These are phyloP conservation scores for Amblyjoppa fuscipennis DNA, from an alignment of 2,888 invertebrate species.

Conservation along the genomic window DNA sequence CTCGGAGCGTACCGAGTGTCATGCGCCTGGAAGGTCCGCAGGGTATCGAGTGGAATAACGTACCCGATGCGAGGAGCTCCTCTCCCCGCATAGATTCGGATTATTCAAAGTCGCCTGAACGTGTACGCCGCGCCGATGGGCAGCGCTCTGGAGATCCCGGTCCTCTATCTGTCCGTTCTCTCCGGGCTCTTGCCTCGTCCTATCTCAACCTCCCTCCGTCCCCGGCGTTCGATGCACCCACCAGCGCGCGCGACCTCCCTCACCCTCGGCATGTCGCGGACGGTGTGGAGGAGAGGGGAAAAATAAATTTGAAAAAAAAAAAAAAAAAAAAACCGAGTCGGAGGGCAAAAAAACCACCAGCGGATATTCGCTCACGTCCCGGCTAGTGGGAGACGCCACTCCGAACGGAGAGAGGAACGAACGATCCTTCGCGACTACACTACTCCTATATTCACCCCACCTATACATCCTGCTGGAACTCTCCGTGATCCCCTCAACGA, in stretches of 20 bases:
- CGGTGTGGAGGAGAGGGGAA: neutral
- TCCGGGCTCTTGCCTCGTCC: neutral
- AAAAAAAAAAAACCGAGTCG: neutral
- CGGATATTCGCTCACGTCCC: neutral
- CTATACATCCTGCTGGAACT: neutral
- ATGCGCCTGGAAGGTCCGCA: neutral
- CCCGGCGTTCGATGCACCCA: constrained; percentile 10
- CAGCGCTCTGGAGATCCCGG: neutral
- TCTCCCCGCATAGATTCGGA: neutral
- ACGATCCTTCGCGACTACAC: constrained; percentile 8
- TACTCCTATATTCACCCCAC: neutral
- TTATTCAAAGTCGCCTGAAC: constrained; percentile 24
- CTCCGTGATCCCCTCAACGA: constrained; percentile 23
- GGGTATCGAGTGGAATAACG: constrained; percentile 7
- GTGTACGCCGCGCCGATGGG: neutral
- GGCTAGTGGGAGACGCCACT: neutral
- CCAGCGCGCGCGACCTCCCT: neutral
- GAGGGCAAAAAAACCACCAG: neutral
- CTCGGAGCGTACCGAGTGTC: neutral
- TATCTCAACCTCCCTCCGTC: neutral
- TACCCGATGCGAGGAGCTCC: neutral
- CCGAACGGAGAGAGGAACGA: constrained; percentile 18
- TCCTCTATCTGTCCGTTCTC: neutral
- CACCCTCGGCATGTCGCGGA: neutral
- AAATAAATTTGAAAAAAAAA: constrained; percentile 4